Base-by-base conservation (phyloP, 2,888 invertebrate genomes). In the Ophioninae sp. region DNA sequence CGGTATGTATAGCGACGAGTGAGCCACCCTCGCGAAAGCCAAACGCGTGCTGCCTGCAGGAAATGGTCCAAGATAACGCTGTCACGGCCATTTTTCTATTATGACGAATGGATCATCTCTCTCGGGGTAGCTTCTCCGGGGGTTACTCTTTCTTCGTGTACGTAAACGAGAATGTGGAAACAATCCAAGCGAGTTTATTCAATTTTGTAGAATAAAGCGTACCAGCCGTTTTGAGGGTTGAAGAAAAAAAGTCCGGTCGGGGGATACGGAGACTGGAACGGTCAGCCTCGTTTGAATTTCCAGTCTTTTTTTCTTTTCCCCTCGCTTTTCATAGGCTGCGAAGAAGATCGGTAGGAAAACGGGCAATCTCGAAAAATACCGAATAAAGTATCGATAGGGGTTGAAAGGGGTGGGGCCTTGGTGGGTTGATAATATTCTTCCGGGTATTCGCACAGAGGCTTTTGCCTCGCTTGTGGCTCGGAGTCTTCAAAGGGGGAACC, bases 31-130 rank as follows among this genome's bases (percentile, higher is more conserved):
- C 81, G 67, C 68, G 85, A 59, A 50, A 75, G 76, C 67, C 68
- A 68, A 72, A 76, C 50, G 78, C 61, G 74, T 79, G 86, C 88
- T 87, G 86, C 87, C 91, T 92, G 91, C 89, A 91, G 91, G 90
- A 91, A 92, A 92, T 91, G 90, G 90, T 88, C 90, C 86, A 87
- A 92, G 92, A 92, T 92, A 92, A 91, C 89, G 88, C 91, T 91
- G 92, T 92, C 92, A 90, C 88, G 88, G 88, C 87, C 90, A 91
- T 91, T 91, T 91, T 91, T 91, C 90, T 91, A 90, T 90, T 89
- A 91, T 92, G 91, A 92, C 90, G 90, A 91, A 92, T 92, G 90
- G 90, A 89, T 89, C 90, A 89, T 90, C 87, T 88, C 72, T 88
- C 87, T 84, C 41, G 23, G 39, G 13, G 50, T 13, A 50, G 37